A percentile compares a stretch with the other conserved stretches of the same genome.
Evolutionary conservation across 2,888 invertebrate genomes (phyloP).

Genomic region (Aradus depressus): DNA sequence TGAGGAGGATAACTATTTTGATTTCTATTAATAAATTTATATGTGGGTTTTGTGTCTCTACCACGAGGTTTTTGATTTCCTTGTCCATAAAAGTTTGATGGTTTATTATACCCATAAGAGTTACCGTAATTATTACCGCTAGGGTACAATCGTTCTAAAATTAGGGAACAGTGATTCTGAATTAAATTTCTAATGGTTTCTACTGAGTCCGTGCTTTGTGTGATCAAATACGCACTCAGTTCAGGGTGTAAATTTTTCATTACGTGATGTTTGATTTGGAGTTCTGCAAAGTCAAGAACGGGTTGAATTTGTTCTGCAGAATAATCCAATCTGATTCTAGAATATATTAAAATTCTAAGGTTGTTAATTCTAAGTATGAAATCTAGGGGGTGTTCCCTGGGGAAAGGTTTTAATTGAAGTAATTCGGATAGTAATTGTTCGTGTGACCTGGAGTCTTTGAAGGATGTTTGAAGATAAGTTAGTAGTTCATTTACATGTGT

Average conservation of each 20-base stretch:
- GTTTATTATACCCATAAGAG: too few relatives aligned
- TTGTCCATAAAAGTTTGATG: too few relatives aligned
- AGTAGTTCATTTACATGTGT: neutral
- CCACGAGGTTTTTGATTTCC: neutral
- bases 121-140: neutral
- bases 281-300: neutral
- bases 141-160: neutral
- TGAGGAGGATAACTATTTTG: too few relatives aligned
- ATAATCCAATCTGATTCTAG: neutral
- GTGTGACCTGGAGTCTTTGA: neutral
- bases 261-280: neutral
- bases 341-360: neutral
- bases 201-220: neutral
- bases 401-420: neutral
- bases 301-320: too few relatives aligned
- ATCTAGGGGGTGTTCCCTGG: neutral
- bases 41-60: neutral
- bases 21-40: neutral
- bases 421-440: constrained; percentile 1
- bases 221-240: neutral
- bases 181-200: neutral
- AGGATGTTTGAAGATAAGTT: neutral
- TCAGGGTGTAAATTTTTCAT: neutral
- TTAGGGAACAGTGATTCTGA: neutral
- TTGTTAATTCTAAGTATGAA: neutral